Percentiles rank a stretch among this genome's conserved stretches.
These are phyloP conservation scores for Aphis craccivora DNA, from an alignment of 1,140 invertebrate genomes.

Conservation along the genomic window DNA sequence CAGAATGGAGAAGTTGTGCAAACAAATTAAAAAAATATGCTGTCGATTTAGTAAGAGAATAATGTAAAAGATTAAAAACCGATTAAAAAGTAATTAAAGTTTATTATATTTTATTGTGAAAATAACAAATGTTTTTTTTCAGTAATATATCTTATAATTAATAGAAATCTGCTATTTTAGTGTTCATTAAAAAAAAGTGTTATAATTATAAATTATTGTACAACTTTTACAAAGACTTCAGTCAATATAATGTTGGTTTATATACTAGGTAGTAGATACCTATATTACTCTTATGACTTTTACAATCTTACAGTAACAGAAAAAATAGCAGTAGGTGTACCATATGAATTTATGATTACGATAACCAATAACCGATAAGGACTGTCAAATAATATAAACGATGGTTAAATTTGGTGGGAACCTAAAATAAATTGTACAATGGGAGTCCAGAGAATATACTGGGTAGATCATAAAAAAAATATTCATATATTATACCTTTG, in stretches of 20 bases:
- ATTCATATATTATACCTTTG: neutral
- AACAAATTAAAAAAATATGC: neutral
- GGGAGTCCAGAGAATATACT: neutral
- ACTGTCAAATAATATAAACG: neutral
- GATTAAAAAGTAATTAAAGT: conserved; percentile 20
- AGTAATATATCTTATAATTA: neutral
- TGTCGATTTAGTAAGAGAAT: neutral
- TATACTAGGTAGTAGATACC: no score
- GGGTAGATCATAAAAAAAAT: neutral
- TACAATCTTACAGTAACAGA: neutral
- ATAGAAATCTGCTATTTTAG: neutral
- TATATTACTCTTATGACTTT: no score
- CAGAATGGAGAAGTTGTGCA: neutral
- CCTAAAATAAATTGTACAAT: neutral
- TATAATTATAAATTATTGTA: conserved; percentile 2
- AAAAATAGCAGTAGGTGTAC: neutral
- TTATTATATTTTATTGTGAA: neutral
- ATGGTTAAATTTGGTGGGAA: neutral
- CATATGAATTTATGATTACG: neutral
- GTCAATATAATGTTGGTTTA: neutral
- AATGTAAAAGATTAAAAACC: conserved; percentile 5
- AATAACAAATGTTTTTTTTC: neutral
- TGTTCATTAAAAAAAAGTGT: neutral
- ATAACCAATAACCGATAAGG: neutral
- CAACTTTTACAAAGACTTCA: neutral